Conservation (phyloP, 2,113 vertebrate genomes). For the Rallus limicola region DNA sequence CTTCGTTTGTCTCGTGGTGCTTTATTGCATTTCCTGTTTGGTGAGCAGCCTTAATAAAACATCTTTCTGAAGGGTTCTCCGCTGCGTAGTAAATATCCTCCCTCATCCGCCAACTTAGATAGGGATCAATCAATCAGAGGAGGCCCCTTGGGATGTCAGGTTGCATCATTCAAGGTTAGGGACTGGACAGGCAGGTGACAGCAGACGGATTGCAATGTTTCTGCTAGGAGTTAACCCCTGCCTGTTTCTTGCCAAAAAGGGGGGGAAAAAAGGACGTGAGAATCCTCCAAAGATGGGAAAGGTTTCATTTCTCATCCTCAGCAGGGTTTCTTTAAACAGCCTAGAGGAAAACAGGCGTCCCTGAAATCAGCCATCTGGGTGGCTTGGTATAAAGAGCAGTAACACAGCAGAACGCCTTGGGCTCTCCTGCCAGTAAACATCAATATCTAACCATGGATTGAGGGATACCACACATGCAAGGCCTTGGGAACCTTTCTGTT, state of each 20-base stretch:
- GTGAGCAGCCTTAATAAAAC: conserved; percentile 61
- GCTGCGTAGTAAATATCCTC: conserved; percentile 29
- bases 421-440: neutral
- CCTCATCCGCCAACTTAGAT: neutral
- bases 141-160: neutral
- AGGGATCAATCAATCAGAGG: conserved; percentile 35
- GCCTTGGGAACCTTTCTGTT: accelerated
- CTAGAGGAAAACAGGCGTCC: neutral
- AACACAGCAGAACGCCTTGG: neutral
- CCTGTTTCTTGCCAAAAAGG: neutral
- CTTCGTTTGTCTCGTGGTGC: conserved; percentile 11
- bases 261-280: neutral
- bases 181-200: neutral
- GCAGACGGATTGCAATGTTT: neutral
- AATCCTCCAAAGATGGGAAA: neutral
- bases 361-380: neutral
- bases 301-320: neutral
- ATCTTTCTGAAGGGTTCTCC: conserved; percentile 21
- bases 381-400: neutral
- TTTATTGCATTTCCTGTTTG: conserved; percentile 49
- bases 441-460: neutral
- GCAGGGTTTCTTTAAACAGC: neutral
- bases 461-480: neutral
- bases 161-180: conserved; percentile 50
- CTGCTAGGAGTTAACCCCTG: neutral